Conservation (phyloP, 2,113 vertebrate genomes). For the Danio rerio region GRCz12tu NC_133182.1:24550001-24550500, state of each 20-base stretch:
- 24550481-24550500: slow-evolving; percentile 64
- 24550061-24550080: too few species aligned
- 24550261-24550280: background rate
- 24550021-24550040: too few species aligned
- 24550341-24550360: too few species aligned
- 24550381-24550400: background rate
- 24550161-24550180: slow-evolving; percentile 16
- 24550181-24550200: background rate
- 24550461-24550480: background rate
- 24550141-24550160: background rate
- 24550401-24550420: background rate
- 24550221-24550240: background rate
- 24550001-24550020: too few species aligned
- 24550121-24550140: background rate
- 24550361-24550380: background rate
- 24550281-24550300: too few species aligned
- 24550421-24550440: background rate
- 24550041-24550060: too few species aligned
- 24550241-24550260: background rate
- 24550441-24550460: background rate
- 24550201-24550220: slow-evolving; percentile 10
- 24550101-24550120: background rate
- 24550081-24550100: too few species aligned
- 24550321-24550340: too few species aligned
- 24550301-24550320: background rate